Base-by-base conservation (phyloP, 2,797 vertebrate genomes). In the Muscicapa comitata region DNA sequence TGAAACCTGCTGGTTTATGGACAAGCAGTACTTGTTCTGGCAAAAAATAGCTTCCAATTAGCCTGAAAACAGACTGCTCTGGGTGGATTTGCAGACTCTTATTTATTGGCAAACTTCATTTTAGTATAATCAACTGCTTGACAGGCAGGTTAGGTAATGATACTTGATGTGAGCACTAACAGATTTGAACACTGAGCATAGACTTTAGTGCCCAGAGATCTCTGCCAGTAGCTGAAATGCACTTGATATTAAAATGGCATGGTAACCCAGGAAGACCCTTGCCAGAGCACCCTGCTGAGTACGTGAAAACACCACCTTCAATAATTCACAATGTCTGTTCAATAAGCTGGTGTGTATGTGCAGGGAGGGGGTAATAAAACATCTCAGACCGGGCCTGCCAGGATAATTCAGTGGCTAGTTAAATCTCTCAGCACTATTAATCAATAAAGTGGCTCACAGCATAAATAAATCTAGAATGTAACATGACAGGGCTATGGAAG, bases 331-430 rank as follows among this genome's bases (percentile, higher is more conserved):
- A 73, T 75, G 62, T 90, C 70, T 88, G 48, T 20, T 88, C 79
- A 70, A 62, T 53, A 48, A 91, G 71, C 33, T 89, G 58, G 20
- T 54, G 47, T 76, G 7, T 55, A 8, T 37, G 47, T 73, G 71
- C 11, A 17, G 37, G 78, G 38, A 72, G 54, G 5, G 13, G 40
- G 17, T 61, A 92, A 94, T 97, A 89, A 94, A 96, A 83, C 50
- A 93, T 74, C 65, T 91, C 65, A 70, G 86, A 74, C n/a, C 75
- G 61, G 26, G 54, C 51, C 70, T 93, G 87, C 82, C 95, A 91
- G 73, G 62, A 66, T 96, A 94, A 96, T 94, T 96, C 94, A 96
- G 89, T 94, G 78, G 62, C 76, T 81, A 90, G 89, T 96, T 97
- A 95, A 96, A 96, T 90, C 82, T 94, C 79, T 92, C 76, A 78